A percentile compares a stretch with the other conserved stretches of the same genome.
Conservation (phyloP, 2,888 invertebrate species). For the Ormyrus labotus region DNA sequence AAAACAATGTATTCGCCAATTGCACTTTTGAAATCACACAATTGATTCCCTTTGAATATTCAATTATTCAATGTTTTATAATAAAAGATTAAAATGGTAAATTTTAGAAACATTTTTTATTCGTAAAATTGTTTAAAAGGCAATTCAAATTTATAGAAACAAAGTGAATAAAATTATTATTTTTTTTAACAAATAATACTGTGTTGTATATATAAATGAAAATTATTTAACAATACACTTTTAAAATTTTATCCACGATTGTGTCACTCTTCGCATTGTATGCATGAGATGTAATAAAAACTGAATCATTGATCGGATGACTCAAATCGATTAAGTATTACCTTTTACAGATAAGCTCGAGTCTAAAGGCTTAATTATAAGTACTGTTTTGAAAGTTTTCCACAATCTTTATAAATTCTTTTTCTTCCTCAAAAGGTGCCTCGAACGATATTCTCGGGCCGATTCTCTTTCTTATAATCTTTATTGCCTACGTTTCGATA, state of each 20-base stretch:
- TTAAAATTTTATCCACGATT: neutral
- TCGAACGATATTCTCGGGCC: no score
- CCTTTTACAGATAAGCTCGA: neutral
- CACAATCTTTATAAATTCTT: no score
- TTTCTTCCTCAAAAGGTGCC: no score
- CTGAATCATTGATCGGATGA: no score
- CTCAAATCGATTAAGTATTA: neutral
- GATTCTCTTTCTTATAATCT: no score
- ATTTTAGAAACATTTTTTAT: neutral
- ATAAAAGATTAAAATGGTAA: neutral
- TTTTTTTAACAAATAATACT: constrained; percentile 34
- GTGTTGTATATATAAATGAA: neutral
- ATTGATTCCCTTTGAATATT: constrained; percentile 8
- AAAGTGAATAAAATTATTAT: neutral
- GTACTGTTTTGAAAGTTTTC: no score
- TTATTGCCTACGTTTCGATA: no score
- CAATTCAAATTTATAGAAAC: neutral
- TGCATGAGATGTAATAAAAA: no score
- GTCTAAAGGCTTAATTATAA: neutral
- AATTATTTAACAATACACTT: no score
- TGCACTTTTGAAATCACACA: constrained; percentile 34
- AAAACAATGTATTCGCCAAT: constrained; percentile 1
- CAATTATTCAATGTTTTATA: constrained; percentile 10
- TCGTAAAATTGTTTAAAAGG: neutral
- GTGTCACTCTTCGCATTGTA: no score